Base-by-base conservation (phyloP, 2,888 invertebrate genomes). In the Onchidella celtica region DNA sequence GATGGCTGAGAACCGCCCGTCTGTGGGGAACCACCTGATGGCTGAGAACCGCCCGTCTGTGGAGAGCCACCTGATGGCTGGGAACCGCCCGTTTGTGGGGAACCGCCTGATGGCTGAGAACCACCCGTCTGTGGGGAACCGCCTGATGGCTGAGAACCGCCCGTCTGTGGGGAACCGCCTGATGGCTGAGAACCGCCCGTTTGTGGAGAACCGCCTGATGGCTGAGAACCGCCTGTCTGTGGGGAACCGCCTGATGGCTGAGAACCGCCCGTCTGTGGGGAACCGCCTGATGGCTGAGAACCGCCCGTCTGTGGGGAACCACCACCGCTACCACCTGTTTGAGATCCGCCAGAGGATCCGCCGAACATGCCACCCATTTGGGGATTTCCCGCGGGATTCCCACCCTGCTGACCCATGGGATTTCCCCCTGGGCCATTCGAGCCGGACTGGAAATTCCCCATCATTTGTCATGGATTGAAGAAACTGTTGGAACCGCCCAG, bases 331-430 rank as follows among this genome's bases (percentile, higher is more conserved):
- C 66, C 34, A 29, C 32, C 27, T 17, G 17, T 47, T 6, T 6
- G 47, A 47, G 47, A 47, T 47, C 47, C 47, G 17, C 66, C 66
- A 14, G n/a, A 11, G 17, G 66, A 32, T 11, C 9, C 3, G 9
- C 66, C 27, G 6, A 27, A 27, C 6, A 27, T 32, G 17, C 66
- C 66, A 34, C 66, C 34, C 27, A 27, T 32, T 6, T 3, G 4
- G 27, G n/a, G 47, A 47, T 47, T 47, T 17, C 61, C 61, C n/a
- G 61, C 6, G 27, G 66, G 66, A 9, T 4, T 27, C 32, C 66
- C 66, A 32, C 66, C 66, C 32, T 27, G 34, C 34, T 66, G 66
- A 9, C 32, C 66, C 66, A 66, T 66, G 66, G 66, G 66, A n/a
- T 66, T 66, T 66, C 66, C 66, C 17, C 32, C 66, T 29, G 66